Conservation (phyloP, 2,888 invertebrate genomes). For the Eilema caniola region DNA sequence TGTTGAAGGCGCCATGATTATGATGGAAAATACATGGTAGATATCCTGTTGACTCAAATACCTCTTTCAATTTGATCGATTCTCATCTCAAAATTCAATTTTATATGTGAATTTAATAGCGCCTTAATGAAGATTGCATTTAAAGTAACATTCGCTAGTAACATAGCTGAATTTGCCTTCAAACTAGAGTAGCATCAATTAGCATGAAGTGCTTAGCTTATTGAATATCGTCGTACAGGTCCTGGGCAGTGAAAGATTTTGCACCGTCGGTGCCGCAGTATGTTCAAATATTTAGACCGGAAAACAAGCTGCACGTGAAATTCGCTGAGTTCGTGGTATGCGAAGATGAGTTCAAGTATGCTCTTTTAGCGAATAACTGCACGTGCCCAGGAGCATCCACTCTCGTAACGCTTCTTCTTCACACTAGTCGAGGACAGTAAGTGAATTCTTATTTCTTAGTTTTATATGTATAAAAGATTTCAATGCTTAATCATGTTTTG, state of each 20-base stretch:
- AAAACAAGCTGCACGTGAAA: conserved; percentile 99
- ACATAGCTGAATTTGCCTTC: too few species aligned
- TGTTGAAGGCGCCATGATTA: background rate
- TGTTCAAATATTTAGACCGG: conserved; percentile 99
- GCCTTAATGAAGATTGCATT: too few species aligned
- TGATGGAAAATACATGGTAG: background rate
- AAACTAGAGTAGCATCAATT: too few species aligned
- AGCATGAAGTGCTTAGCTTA: too few species aligned
- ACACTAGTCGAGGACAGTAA: conserved; percentile 99
- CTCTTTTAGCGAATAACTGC: conserved; percentile 98
- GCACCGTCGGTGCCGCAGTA: conserved; percentile 98
- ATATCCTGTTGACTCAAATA: background rate
- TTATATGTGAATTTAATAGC: too few species aligned
- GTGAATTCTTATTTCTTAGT: conserved; percentile 73
- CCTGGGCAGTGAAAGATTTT: conserved; percentile 99
- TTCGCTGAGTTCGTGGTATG: conserved; percentile 99
- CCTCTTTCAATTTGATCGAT: background rate
- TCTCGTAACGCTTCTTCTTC: conserved; percentile 96
- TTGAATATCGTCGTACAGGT: conserved; percentile 80
- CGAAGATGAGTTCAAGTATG: conserved; percentile 99
- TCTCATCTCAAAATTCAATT: background rate
- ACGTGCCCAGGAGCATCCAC: conserved; percentile 99
- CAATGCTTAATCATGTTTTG: too few species aligned
- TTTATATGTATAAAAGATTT: too few species aligned
- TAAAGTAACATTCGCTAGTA: too few species aligned